Conservation (phyloP, 2,888 invertebrate species). For the Deilephila porcellus region DNA sequence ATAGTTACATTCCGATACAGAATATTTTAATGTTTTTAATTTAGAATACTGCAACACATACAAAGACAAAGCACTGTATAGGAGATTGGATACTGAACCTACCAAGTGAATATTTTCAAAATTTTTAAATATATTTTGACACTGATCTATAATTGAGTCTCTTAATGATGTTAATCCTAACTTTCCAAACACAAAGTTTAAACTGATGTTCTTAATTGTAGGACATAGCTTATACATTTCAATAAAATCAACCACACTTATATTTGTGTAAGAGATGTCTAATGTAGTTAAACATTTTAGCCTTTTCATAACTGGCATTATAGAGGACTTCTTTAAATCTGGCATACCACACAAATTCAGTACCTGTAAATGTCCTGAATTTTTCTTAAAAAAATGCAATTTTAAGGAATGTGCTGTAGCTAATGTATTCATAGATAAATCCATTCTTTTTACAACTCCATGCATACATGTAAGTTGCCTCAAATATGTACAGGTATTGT, state of each 20-base stretch:
- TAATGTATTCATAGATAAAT: constrained; percentile 58
- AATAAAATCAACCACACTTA: constrained; percentile 62
- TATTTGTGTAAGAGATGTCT: constrained; percentile 68
- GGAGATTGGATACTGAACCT: constrained; percentile 56
- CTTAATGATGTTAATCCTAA: constrained; percentile 37
- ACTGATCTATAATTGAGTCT: constrained; percentile 45
- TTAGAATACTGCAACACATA: constrained; percentile 54
- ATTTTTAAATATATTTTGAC: constrained; percentile 61
- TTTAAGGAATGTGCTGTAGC: constrained; percentile 62
- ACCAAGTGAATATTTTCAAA: constrained; percentile 68
- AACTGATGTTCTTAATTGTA: constrained; percentile 60
- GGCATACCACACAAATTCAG: constrained; percentile 63
- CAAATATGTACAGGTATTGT: constrained; percentile 54
- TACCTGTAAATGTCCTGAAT: constrained; percentile 57
- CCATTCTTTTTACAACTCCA: constrained; percentile 56
- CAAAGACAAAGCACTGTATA: constrained; percentile 49
- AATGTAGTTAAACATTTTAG: constrained; percentile 60
- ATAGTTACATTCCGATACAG: constrained; percentile 49
- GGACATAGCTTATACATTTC: constrained; percentile 62
- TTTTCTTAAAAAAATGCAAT: constrained; percentile 57
- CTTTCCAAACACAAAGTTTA: constrained; percentile 61
- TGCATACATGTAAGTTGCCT: constrained; percentile 53
- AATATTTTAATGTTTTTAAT: constrained; percentile 57
- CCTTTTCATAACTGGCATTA: constrained; percentile 57
- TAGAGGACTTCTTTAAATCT: constrained; percentile 57